Conservation (phyloP, 35 echinoderm and acorn worm species). For the Acanthaster planci region DNA sequence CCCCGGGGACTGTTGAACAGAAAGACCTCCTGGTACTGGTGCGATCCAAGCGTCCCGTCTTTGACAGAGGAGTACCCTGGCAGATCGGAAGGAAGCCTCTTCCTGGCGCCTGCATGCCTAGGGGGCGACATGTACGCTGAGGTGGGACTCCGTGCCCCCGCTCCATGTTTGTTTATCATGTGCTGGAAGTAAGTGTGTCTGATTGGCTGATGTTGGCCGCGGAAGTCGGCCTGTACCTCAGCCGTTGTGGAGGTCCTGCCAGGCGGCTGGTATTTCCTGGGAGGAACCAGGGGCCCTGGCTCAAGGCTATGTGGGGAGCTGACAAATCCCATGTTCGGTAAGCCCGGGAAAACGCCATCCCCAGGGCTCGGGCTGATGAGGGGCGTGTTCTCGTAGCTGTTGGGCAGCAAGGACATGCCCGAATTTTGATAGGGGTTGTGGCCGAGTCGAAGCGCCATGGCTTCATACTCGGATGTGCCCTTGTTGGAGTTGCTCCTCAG, state of each 20-base stretch:
- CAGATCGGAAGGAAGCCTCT: constrained; percentile 38
- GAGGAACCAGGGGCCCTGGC: constrained; percentile 19
- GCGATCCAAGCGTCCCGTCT: neutral
- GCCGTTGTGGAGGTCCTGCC: neutral
- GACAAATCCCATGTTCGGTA: constrained; percentile 57
- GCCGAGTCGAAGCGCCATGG: neutral
- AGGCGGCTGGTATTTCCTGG: constrained; percentile 7
- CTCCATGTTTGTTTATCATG: neutral
- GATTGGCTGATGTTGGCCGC: constrained; percentile 37
- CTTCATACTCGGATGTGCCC: neutral
- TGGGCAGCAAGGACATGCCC: constrained; percentile 5
- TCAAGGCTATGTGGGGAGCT: constrained; percentile 39
- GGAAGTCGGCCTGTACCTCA: neutral
- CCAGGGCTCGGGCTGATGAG: constrained; percentile 67
- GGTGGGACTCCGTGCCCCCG: neutral
- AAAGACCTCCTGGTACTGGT: constrained; percentile 38
- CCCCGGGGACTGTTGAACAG: neutral
- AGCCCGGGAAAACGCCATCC: neutral
- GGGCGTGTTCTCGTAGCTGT: constrained; percentile 84
- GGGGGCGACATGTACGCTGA: too few species aligned
- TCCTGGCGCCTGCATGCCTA: neutral
- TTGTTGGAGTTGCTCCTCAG: neutral
- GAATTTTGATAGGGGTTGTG: constrained; percentile 61
- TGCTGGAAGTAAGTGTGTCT: constrained; percentile 61
- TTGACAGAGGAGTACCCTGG: constrained; percentile 45